Evolutionary conservation across 2,888 invertebrate species (phyloP), one percentile per base, ranked within the genome.

Genomic region (Crocallis elinguaria): DNA sequence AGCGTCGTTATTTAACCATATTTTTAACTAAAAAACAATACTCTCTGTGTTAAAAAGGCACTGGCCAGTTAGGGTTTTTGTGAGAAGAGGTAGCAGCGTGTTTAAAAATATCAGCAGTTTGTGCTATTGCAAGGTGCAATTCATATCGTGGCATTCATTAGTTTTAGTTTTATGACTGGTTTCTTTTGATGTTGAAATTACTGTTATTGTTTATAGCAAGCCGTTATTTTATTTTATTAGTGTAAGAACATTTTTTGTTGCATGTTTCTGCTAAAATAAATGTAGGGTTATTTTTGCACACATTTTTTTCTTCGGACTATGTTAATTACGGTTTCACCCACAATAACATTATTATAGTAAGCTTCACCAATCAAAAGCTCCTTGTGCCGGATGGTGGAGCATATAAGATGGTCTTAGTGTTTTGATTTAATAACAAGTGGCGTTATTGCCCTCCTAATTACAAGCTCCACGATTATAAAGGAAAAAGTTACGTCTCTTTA

Each of bases 131-230:
- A 58, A 51, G 43, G 52, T 58, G 46, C 44, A 41, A 41, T 42
- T 12, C 11, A 21, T 36, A 36, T 23, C 29, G 38, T 42, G 7
- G 25, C 44, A 23, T 30, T 44, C 14, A 39, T 49, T 51, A 44
- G 42, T 61, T 42, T 52, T n/a, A n/a, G n/a, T n/a, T n/a, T 53
- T 42, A 48, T 56, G 16, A 36, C 9, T 49, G 32, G 38, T 46
- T 53, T 46, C 25, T 33, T 49, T 49, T 38, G 49, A 41, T 39
- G 19, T 50, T 14, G 14, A 23, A 46, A 42, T 33, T 33, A 12
- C 43, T 29, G 29, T 32, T 43, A 41, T 39, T 35, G 11, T 25
- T 3, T 41, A 29, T 39, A 25, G 21, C 11, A 11, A 11, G 25
- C 27, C n/a, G 9, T 41, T 16, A 33, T 35, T 2, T 8, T 19